Evolutionary conservation across 2,888 invertebrate genomes (phyloP), one percentile per base, ranked within the genome.

Genomic region (Heliconius hortense): DNA sequence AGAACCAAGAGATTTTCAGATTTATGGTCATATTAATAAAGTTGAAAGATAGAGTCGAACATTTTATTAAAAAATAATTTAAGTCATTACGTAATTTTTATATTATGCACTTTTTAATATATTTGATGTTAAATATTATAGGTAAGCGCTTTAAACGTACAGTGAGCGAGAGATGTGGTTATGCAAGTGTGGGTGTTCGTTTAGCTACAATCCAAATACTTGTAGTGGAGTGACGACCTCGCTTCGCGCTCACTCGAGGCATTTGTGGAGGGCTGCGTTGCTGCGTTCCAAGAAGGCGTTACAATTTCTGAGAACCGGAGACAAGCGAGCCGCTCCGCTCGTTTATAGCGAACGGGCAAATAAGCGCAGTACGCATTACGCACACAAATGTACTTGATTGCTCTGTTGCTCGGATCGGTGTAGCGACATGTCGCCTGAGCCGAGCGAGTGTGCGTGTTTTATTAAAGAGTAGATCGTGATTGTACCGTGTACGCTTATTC

Each of bases 231-330:
- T 84, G 87, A 86, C 88, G 92, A 92, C 92, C 93, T 93, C 92
- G 93, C 88, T 88, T 85, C 88, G 89, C 89, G 90, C 88, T 91
- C 89, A 90, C 88, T 89, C 85, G 85, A 87, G 86, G 85, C 88
- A 86, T 83, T 84, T 80, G 89, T 88, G 89, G 88, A 89, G 89
- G 89, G 86, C 87, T 88, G 88, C 87, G 88, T 90, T 88, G 86
- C 88, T 90, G 87, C 88, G 89, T 94, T 93, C 94, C 86, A 86
- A 93, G 94, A 94, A 94, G 93, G 93, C 93, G 91, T 93, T 92
- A 93, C 90, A 92, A 90, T 91, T 94, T 94, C 93, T 88, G 86
- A 93, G 92, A 94, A 94, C 85, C 87, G 88, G 89, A 89, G 92
- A 92, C 93, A 92, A 90, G 89, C 89, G 87, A 91, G 86, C 89